These are phyloP conservation scores for Triplophysa yarkandensis DNA, from an alignment of 2,797 vertebrate genomes.

Conservation along the genomic window DNA sequence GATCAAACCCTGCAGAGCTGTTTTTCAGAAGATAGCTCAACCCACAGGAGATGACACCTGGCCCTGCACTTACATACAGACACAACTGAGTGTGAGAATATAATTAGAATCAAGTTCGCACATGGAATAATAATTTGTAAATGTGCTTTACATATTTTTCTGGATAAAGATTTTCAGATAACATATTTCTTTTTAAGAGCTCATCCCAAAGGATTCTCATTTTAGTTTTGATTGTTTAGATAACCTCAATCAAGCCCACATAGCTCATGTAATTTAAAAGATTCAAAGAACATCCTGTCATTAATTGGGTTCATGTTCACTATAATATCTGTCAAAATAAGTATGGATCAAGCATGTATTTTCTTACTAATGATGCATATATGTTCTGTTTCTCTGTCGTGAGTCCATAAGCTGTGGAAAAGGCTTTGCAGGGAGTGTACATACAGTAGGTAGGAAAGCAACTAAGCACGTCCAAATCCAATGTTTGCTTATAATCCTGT, in stretches of 20 bases:
- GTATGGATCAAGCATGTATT: background rate
- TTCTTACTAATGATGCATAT: background rate
- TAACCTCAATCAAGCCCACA: background rate
- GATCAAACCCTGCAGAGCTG: conserved; percentile 30
- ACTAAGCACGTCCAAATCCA: background rate
- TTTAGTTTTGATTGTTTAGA: background rate
- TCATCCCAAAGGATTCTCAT: background rate
- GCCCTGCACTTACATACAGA: conserved; percentile 5
- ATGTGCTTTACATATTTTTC: background rate
- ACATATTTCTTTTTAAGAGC: background rate
- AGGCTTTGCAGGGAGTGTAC: background rate
- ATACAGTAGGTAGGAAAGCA: background rate
- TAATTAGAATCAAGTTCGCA: conserved; percentile 23
- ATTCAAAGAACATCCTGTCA: background rate
- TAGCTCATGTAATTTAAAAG: background rate
- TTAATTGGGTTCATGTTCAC: background rate
- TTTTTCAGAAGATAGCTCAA: conserved; percentile 25
- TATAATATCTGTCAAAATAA: too few species aligned
- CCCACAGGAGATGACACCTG: conserved; percentile 17
- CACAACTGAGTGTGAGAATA: background rate
- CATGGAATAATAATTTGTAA: conserved; percentile 2
- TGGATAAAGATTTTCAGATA: conserved; percentile 6
- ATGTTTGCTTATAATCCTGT: background rate
- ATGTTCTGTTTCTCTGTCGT: background rate
- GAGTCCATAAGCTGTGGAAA: background rate